A percentile compares a stretch with the other conserved stretches of the same genome.
Conservation (phyloP, 2,113 vertebrate species). For the Petaurus breviceps region DNA sequence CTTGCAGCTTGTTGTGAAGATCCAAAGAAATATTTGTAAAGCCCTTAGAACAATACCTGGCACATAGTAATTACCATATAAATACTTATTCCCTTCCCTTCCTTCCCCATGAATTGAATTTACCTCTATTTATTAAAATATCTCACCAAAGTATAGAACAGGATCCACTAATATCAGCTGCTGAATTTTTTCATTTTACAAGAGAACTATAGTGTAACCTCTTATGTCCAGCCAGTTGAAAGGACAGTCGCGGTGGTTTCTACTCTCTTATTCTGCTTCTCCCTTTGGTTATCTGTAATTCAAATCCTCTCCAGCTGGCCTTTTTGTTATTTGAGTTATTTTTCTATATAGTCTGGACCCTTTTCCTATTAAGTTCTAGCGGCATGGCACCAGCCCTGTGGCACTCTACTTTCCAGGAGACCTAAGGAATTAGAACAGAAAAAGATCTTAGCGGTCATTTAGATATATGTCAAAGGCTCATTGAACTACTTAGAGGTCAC, state of each 20-base stretch:
- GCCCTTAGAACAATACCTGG: neutral
- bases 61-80: neutral
- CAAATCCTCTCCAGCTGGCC: neutral
- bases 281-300: neutral
- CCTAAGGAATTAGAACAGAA: neutral
- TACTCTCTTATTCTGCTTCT: neutral
- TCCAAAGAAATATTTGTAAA: neutral
- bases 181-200: neutral
- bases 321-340: neutral
- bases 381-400: neutral
- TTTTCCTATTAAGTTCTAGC: neutral
- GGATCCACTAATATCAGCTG: neutral
- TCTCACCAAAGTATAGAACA: neutral
- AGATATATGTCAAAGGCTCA: neutral
- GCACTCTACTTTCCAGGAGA: neutral
- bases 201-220: neutral
- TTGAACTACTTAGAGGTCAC: neutral
- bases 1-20: neutral
- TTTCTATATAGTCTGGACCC: neutral
- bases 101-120: neutral
- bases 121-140: neutral
- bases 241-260: neutral
- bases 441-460: neutral
- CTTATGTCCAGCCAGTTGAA: neutral
- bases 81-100: neutral